phyloP scores from a whole-genome alignment of 2,888 invertebrate species.

The Atethmia centrago region DNA sequence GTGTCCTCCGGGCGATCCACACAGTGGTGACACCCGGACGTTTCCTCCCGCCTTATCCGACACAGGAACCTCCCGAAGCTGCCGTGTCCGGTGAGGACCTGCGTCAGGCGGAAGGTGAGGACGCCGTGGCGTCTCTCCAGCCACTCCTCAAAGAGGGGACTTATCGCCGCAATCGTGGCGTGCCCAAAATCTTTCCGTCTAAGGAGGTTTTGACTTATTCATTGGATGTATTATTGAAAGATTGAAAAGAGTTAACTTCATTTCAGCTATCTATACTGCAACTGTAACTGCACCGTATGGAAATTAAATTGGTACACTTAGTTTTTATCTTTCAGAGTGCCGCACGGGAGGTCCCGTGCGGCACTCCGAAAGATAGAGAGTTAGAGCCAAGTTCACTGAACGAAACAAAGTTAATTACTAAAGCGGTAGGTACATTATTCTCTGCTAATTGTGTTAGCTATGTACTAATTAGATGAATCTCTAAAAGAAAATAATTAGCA shows the following conservation, averaged over 20 bases:
- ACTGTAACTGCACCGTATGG: background rate
- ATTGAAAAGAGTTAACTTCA: background rate
- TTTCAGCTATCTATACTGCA: background rate
- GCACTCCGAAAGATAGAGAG: no score
- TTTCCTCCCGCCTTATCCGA: no score
- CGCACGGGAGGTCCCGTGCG: background rate
- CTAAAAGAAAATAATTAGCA: background rate
- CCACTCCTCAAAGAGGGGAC: no score
- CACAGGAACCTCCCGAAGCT: no score
- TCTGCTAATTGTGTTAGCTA: background rate
- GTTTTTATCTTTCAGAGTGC: background rate
- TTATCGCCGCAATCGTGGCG: no score
- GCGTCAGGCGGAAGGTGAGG: no score
- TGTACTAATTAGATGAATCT: background rate
- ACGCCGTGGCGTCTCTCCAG: no score
- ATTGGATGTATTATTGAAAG: background rate
- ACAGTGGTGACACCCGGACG: no score
- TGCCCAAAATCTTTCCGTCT: background rate
- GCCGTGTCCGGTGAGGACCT: no score
- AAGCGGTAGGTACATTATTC: background rate
- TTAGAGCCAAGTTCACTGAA: slow-evolving; percentile 2
- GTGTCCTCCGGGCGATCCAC: no score
- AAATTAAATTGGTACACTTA: background rate
- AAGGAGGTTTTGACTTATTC: background rate
- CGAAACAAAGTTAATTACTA: slow-evolving; percentile 3